Conservation (phyloP, 37 sponge, comb jelly and placozoan species). For the Axinella damicornis region DNA sequence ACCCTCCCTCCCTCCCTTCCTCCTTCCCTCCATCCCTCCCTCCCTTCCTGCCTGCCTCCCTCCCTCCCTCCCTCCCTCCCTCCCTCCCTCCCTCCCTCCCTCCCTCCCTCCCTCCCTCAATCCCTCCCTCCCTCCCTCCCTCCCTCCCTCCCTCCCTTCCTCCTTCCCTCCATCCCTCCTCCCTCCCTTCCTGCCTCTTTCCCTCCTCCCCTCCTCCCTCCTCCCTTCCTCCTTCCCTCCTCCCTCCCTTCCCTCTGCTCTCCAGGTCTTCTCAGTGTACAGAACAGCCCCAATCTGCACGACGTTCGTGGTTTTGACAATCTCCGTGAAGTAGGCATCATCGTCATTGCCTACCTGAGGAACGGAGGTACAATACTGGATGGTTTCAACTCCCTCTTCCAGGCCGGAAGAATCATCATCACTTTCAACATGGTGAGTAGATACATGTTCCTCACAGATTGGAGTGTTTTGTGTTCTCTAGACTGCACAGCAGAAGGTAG, state of each 20-base stretch:
- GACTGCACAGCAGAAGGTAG: too few species aligned
- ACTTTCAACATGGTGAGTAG: conserved; percentile 28
- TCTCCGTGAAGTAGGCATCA: conserved; percentile 19
- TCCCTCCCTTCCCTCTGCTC: not conserved
- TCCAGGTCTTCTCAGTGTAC: conserved; percentile 47
- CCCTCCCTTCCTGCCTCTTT: too few species aligned
- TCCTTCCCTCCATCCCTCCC: too few species aligned
- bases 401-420: conserved; percentile 28
- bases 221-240: not conserved
- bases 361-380: not conserved
- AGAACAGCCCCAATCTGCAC: conserved; percentile 33
- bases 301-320: conserved; percentile 62
- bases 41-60: too few species aligned
- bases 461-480: too few species aligned
- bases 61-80: too few species aligned
- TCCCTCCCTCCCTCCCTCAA: too few species aligned
- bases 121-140: not conserved
- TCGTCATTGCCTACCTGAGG: conserved; percentile 39
- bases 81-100: too few species aligned
- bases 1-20: too few species aligned
- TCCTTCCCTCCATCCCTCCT: not conserved
- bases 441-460: too few species aligned
- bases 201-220: too few species aligned
- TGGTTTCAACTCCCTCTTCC: conserved; percentile 39
- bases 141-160: not conserved